These are phyloP conservation scores for Hyla sarda DNA, from an alignment of 2,113 vertebrate genomes.

Conservation along the genomic window DNA sequence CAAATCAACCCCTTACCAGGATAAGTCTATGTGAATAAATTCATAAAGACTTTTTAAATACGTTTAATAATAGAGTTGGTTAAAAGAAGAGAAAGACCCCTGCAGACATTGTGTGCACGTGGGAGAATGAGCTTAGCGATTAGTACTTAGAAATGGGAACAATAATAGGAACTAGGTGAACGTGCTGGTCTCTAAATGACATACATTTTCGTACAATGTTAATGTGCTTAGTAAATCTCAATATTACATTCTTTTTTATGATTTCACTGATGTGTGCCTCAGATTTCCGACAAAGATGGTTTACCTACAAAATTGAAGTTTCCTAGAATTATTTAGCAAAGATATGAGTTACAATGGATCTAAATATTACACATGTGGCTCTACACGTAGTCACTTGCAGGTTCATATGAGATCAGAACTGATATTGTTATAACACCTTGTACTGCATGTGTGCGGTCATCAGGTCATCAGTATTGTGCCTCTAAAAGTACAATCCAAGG, in stretches of 20 bases:
- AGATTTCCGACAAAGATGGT: not conserved
- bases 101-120: not conserved
- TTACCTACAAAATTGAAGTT: constrained; percentile 16
- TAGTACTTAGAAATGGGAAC: not conserved
- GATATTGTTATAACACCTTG: constrained; percentile 1
- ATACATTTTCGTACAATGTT: not conserved
- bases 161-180: constrained; percentile 9
- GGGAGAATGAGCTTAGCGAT: not conserved
- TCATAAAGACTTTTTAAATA: no score
- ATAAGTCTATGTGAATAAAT: not conserved
- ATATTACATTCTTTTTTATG: not conserved
- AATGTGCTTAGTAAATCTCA: not conserved
- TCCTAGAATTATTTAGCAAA: constrained; percentile 21
- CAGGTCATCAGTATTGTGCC: not conserved
- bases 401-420: not conserved
- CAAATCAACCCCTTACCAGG: not conserved
- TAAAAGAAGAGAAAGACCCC: not conserved
- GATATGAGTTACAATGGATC: constrained; percentile 29
- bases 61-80: not conserved
- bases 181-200: not conserved
- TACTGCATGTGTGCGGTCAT: not conserved
- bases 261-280: not conserved
- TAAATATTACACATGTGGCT: not conserved
- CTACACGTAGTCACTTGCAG: constrained; percentile 11
- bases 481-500: not conserved